Evolutionary conservation across 2,888 invertebrate genomes (phyloP).

Genomic region (Gymnoscelis rufifasciata): DNA sequence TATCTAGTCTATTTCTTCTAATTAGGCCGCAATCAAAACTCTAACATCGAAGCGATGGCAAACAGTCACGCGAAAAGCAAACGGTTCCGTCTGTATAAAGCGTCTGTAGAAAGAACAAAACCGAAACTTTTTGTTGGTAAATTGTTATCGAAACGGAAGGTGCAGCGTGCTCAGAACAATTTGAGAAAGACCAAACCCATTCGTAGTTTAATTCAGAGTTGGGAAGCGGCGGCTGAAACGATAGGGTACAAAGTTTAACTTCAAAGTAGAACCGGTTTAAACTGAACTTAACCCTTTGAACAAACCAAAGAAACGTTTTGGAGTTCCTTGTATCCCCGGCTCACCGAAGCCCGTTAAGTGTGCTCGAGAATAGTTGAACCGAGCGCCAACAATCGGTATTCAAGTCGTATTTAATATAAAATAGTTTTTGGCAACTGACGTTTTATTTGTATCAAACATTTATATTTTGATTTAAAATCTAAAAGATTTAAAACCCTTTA

Average conservation of each 20-base stretch:
- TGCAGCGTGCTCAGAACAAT: constrained; percentile 24
- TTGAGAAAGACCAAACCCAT: constrained; percentile 26
- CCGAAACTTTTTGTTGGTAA: constrained; percentile 14
- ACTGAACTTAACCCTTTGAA: constrained; percentile 2
- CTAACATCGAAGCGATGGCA: too few relatives aligned
- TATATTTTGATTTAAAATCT: too few relatives aligned
- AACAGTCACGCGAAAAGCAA: constrained; percentile 17
- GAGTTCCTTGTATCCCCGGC: not conserved
- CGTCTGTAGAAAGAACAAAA: constrained; percentile 9
- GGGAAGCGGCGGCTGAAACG: constrained; percentile 17
- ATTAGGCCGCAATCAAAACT: not conserved
- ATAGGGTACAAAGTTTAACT: constrained; percentile 14
- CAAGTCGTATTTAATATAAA: not conserved
- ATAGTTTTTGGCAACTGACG: too few relatives aligned
- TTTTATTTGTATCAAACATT: too few relatives aligned
- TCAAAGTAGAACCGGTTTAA: constrained; percentile 3
- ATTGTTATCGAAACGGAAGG: constrained; percentile 24
- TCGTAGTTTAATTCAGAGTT: constrained; percentile 26
- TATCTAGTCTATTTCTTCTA: not conserved
- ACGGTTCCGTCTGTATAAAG: constrained; percentile 3
- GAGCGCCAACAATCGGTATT: not conserved
- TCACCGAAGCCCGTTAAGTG: too few relatives aligned
- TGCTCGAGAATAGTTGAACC: not conserved
- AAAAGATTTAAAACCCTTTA: too few relatives aligned
- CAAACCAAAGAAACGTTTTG: constrained; percentile 1